Percentiles rank a stretch among this genome's conserved stretches.
phyloP scores from a whole-genome alignment of 2,888 invertebrate species.

The Dermolepida albohirtum region DNA sequence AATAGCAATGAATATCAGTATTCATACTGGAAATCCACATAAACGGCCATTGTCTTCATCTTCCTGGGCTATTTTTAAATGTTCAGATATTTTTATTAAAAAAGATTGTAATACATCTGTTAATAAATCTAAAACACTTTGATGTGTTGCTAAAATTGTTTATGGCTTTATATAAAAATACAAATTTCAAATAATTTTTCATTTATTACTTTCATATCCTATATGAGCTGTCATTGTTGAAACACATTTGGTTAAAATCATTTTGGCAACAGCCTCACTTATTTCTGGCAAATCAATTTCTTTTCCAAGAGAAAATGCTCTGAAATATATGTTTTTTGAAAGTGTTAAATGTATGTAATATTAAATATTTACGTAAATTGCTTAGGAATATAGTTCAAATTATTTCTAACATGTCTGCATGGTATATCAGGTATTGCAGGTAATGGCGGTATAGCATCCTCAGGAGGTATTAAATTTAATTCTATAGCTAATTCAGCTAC shows the following conservation, averaged over 20 bases:
- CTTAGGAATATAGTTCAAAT: constrained; percentile 58
- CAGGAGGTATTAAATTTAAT: constrained; percentile 57
- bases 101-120: constrained; percentile 67
- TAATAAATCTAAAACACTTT: constrained; percentile 66
- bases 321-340: constrained; percentile 41
- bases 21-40: constrained; percentile 60
- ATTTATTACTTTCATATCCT: constrained; percentile 68
- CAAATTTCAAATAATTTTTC: constrained; percentile 31
- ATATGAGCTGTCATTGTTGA: constrained; percentile 68
- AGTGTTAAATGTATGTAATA: neutral
- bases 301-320: constrained; percentile 53
- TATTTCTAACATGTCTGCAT: constrained; percentile 54
- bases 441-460: constrained; percentile 57
- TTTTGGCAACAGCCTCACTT: constrained; percentile 57
- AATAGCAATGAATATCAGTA: neutral
- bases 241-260: constrained; percentile 66
- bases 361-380: constrained; percentile 54
- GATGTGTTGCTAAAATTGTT: constrained; percentile 62
- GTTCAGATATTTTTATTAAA: constrained; percentile 64
- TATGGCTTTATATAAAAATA: constrained; percentile 9
- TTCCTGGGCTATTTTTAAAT: constrained; percentile 68
- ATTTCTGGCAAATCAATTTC: constrained; percentile 59
- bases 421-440: constrained; percentile 56
- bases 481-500: constrained; percentile 59
- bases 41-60: constrained; percentile 63